Percentiles rank a stretch among this genome's conserved stretches.
Conservation (phyloP, 2,113 vertebrate genomes). For the Dolichallabes microphthalmus region DNA sequence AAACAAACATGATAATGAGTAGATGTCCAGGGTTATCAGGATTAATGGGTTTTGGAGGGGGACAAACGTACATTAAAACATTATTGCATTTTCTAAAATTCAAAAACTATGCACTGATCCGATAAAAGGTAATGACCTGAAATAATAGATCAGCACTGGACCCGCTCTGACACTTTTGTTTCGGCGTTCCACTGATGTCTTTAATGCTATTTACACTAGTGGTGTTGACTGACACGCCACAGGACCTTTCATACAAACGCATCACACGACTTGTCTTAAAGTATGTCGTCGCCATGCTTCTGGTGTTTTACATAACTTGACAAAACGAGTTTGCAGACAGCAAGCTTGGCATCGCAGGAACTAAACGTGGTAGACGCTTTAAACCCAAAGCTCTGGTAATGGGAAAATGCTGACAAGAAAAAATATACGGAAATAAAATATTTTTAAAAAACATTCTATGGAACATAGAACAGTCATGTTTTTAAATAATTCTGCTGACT, state of each 20-base stretch:
- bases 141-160: neutral
- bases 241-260: neutral
- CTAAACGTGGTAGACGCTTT: neutral
- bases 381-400: neutral
- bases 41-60: neutral
- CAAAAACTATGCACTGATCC: neutral
- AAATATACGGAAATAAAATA: neutral
- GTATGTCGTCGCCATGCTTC: neutral
- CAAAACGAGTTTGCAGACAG: neutral
- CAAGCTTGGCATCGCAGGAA: neutral
- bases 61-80: neutral
- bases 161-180: neutral
- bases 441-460: neutral
- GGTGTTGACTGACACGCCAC: neutral
- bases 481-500: neutral
- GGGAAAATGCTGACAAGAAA: neutral
- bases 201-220: neutral
- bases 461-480: neutral
- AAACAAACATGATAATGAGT: conserved; percentile 29
- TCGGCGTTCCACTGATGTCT: neutral
- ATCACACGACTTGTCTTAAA: neutral
- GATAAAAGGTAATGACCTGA: neutral
- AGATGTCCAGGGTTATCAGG: conserved; percentile 22
- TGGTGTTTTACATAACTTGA: neutral
- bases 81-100: neutral